Evolutionary conservation across 2,113 vertebrate species (phyloP).

Genomic region (Artemisiospiza belli): DNA sequence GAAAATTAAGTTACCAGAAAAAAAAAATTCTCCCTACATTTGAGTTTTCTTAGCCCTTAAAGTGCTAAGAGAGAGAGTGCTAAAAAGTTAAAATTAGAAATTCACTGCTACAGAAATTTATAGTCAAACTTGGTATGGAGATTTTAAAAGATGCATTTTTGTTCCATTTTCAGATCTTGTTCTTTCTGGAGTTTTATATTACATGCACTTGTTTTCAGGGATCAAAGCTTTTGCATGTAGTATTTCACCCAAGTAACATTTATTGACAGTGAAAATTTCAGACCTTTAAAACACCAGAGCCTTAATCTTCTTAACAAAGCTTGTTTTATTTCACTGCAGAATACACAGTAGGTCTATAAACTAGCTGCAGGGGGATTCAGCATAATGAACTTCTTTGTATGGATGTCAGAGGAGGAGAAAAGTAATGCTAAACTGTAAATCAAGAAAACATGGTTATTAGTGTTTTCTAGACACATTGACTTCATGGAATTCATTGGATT

Average conservation of each 20-base stretch:
- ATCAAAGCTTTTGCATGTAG: not conserved
- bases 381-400: constrained; percentile 50
- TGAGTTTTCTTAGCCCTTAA: not conserved
- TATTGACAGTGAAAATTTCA: not conserved
- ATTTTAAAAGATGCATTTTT: not conserved
- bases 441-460: constrained; percentile 21
- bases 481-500: not conserved
- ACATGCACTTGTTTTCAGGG: not conserved
- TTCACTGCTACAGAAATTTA: not conserved
- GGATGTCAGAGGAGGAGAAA: not conserved
- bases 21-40: not conserved
- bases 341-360: not conserved
- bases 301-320: constrained; percentile 28
- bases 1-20: not conserved
- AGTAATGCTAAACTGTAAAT: constrained; percentile 8
- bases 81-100: not conserved
- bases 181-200: not conserved
- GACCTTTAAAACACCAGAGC: not conserved
- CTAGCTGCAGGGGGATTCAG: constrained; percentile 12
- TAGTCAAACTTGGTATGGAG: not conserved
- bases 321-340: constrained; percentile 36
- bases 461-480: not conserved
- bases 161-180: not conserved
- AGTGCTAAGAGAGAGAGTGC: not conserved
- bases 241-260: not conserved